Percentiles rank a stretch among this genome's conserved stretches.
Conservation (phyloP, 1,140 invertebrate genomes). For the Eulimnadia texana region DNA sequence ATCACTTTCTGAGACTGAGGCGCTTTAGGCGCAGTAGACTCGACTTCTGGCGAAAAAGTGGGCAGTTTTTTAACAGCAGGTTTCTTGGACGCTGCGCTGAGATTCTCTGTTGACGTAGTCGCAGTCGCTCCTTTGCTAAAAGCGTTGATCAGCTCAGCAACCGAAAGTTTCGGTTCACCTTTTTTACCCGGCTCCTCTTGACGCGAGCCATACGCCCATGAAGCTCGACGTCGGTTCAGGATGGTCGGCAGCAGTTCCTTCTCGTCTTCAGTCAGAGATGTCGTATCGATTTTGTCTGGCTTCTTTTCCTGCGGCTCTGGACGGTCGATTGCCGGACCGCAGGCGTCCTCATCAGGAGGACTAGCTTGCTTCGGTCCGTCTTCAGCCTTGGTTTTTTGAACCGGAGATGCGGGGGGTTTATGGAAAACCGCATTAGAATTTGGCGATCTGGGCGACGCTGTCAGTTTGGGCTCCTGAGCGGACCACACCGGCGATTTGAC, state of each 20-base stretch:
- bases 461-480: not conserved
- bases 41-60: not conserved
- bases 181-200: slow-evolving; percentile 10
- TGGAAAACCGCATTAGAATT: not conserved
- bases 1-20: not conserved
- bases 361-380: not conserved
- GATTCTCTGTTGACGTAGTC: not conserved
- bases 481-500: not conserved
- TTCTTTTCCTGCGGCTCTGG: not conserved
- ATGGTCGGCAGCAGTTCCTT: slow-evolving; percentile 7
- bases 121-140: slow-evolving; percentile 7
- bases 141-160: slow-evolving; percentile 10
- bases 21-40: not conserved
- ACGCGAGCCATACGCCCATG: slow-evolving; percentile 15
- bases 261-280: slow-evolving; percentile 10
- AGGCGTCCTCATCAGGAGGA: not conserved
- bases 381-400: not conserved
- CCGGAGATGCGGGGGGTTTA: not conserved
- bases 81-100: not conserved
- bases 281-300: slow-evolving; percentile 11
- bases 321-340: not conserved
- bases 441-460: not conserved
- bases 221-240: slow-evolving; percentile 13
- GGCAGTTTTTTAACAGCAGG: slow-evolving; percentile 3
- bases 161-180: slow-evolving; percentile 4